Evolutionary conservation across 2,888 invertebrate species (phyloP).

Genomic region (Saturnia pavonia): DNA sequence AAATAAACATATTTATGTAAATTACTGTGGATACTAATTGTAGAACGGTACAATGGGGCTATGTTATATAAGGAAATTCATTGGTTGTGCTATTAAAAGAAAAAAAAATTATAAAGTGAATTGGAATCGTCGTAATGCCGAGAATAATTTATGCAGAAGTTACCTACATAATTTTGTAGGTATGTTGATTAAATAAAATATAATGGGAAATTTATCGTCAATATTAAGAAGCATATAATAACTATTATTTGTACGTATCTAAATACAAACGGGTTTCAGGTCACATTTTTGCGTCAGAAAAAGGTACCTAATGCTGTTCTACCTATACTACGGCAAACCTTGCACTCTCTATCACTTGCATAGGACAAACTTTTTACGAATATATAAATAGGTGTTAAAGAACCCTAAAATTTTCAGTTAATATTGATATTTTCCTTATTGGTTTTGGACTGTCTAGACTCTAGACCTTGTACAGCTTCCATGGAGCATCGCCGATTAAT

Average conservation of each 20-base stretch:
- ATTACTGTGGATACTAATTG: background rate
- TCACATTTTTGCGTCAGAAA: background rate
- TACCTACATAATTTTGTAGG: background rate
- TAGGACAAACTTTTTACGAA: background rate
- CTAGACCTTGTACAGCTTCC: background rate
- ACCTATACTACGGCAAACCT: background rate
- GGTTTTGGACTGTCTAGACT: background rate
- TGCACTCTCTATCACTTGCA: background rate
- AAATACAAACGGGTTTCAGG: background rate
- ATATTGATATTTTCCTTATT: background rate
- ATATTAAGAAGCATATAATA: background rate
- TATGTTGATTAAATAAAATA: background rate
- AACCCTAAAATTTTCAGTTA: background rate
- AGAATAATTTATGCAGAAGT: background rate
- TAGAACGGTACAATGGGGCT: background rate
- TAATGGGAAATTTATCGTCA: background rate
- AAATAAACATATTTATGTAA: background rate
- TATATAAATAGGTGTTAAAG: background rate
- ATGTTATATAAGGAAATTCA: background rate
- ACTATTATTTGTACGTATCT: background rate
- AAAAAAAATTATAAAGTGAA: background rate
- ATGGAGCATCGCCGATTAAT: background rate
- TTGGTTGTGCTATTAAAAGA: background rate
- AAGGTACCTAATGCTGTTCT: too few species aligned
- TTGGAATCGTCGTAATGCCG: background rate